These are phyloP conservation scores for Capitella teleta DNA, from an alignment of 1,140 invertebrate species.

Conservation along the genomic window DNA sequence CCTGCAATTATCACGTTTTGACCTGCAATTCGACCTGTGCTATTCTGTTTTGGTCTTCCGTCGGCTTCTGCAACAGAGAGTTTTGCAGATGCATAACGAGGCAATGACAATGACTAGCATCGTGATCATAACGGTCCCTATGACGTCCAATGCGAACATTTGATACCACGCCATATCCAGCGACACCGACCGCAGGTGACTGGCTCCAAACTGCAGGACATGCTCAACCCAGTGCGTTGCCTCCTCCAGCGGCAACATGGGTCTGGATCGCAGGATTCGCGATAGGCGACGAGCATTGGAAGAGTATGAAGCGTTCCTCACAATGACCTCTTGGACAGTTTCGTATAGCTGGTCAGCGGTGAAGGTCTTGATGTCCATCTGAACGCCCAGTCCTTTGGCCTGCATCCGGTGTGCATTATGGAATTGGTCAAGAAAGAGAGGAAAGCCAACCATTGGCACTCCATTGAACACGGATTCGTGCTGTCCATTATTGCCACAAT, in stretches of 20 bases:
- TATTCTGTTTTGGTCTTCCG: no score
- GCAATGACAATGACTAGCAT: no score
- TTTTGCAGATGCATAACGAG: no score
- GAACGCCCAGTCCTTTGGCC: slow-evolving; percentile 7
- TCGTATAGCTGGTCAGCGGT: neutral
- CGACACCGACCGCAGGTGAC: no score
- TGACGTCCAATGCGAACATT: no score
- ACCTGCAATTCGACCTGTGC: no score
- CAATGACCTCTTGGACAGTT: neutral
- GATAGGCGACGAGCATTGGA: no score
- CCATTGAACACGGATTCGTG: slow-evolving; percentile 19
- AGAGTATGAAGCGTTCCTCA: slow-evolving; percentile 6
- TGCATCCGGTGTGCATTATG: slow-evolving; percentile 29
- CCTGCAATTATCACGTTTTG: no score
- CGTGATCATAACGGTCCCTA: no score
- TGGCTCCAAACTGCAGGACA: slow-evolving; percentile 15
- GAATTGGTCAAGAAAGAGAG: slow-evolving; percentile 24
- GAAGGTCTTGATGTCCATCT: neutral
- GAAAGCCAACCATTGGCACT: slow-evolving; percentile 22
- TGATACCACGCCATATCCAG: no score
- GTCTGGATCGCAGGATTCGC: neutral
- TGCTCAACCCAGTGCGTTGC: slow-evolving; percentile 15
- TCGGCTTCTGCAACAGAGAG: no score
- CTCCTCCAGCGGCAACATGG: neutral
- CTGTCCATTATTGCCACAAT: slow-evolving; percentile 22